Conservation (phyloP, 2,113 vertebrate genomes). For the Rhinoptilus africanus region DNA sequence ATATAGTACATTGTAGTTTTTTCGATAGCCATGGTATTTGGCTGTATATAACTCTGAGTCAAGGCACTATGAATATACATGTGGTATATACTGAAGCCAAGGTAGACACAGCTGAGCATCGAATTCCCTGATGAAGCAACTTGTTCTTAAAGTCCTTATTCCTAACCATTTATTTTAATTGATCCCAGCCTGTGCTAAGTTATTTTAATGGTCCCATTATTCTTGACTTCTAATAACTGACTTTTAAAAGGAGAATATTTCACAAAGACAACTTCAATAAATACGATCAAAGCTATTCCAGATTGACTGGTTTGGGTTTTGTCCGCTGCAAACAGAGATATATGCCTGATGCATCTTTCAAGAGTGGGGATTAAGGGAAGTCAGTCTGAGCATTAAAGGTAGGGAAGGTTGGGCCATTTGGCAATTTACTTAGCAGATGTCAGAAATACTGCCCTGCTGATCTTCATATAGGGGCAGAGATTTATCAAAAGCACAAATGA, state of each 20-base stretch:
- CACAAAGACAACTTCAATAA: conserved; percentile 35
- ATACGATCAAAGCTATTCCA: conserved; percentile 32
- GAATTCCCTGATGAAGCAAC: conserved; percentile 31
- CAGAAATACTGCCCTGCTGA: background rate
- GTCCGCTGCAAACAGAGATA: conserved; percentile 1
- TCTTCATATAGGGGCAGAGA: background rate
- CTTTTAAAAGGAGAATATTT: conserved; percentile 63
- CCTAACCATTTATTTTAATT: conserved; percentile 67
- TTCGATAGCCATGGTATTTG: background rate
- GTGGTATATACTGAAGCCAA: background rate
- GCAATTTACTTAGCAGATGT: background rate
- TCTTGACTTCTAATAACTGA: conserved; percentile 22
- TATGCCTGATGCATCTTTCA: conserved; percentile 8
- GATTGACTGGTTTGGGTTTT: background rate
- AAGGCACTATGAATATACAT: background rate
- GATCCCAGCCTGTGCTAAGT: conserved; percentile 41
- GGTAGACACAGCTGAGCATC: background rate
- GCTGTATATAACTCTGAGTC: background rate
- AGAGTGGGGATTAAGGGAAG: background rate
- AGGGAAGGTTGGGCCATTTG: background rate
- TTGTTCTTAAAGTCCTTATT: conserved; percentile 36
- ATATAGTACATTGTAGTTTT: background rate
- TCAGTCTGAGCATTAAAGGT: background rate
- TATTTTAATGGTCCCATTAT: conserved; percentile 67
- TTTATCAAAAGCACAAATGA: background rate